Evolutionary conservation across 2,113 vertebrate species (phyloP), one percentile per base, ranked within the genome.

Genomic region (Gorsachius goisagi): DNA sequence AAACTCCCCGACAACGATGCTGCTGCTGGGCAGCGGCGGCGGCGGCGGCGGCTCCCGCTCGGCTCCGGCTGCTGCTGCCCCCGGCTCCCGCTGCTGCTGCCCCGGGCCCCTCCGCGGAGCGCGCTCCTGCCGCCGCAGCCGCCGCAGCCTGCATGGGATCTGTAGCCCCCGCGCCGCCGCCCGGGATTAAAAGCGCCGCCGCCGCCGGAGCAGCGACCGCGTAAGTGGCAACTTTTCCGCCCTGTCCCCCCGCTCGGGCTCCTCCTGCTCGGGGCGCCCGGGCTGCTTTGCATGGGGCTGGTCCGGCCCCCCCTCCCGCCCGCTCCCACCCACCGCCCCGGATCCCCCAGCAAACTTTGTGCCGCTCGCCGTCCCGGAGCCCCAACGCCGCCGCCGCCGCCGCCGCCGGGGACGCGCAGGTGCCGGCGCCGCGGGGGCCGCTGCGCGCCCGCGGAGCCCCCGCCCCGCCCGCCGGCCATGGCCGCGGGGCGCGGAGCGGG

Each of bases 161-260:
- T 98, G 98, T 98, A 98, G 98, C 98, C 98, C 98, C 98, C 98
- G 97, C 98, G 98, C 98, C 98, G 98, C 98, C 97, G 94, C 97
- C 96, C 93, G 95, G 97, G 95, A 92, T 68, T 92, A 90, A 60
- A 89, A 94, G 93, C 95, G 96, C 97, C 93, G 96, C 96, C 97
- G 97, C 94, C 94, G 97, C 95, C 95, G 96, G 96, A 95, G 96
- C 89, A 96, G 95, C 97, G 98, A 98, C 97, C 99, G 99, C 98
- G 99, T 99, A 99, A 99, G 99, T 99, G 99, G 98, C 98, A 99
- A 99, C 98, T 99, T 99, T 97, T 94, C 83, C 78, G 72, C 85
- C 92, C 92, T 88, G 85, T 85, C n/a, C 86, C 86, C 91, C 92
- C 88, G 88, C 86, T 58, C 88, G 83, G 89, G 84, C 97, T 80